Base-by-base conservation (phyloP, 1,140 invertebrate species). In the Sesamia nonagrioides region DNA sequence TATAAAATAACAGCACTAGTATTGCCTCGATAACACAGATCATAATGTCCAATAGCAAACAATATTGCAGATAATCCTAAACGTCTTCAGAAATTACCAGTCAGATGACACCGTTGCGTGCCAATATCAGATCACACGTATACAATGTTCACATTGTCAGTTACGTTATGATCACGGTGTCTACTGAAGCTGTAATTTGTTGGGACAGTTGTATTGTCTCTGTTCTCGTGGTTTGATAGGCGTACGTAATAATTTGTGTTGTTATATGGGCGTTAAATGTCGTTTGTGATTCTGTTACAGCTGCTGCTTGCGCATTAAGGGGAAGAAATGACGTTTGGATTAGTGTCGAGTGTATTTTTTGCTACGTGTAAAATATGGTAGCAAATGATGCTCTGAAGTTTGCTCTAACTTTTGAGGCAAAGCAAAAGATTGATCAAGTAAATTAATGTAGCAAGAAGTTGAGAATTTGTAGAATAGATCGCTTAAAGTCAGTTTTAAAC, bases 61-160 rank as follows among this genome's bases (percentile, higher is more conserved):
- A 37, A 40, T 17, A 61, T 42, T 9, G 35, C 6, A 63, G 7
- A n/a, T 9, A 17, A 63, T 63, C 21, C 21, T 8, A 13, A 56
- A 56, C 21, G 60, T 63, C 60, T 37, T 63, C 60, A 17, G 17
- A 37, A 63, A 63, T 63, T 18, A 40, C n/a, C 60, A 15, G 35
- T 18, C 60, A 42, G 17, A 8, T 56, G 54, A 42, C 37, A 63
- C 60, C 35, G 35, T 54, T 54, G 33, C 58, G 54, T 56, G 54
- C 60, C 60, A 63, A n/a, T 68, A 68, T 48, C 63, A 7, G n/a
- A n/a, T 63, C 60, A 48, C 63, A 48, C 63, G 63, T 27, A 27
- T 45, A 50, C 21, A 13, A 35, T 5, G 6, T n/a, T n/a, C 35
- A 13, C 42, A 68, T 15, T 50, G 63, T 68, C 63, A 50, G 17